Base-by-base conservation (phyloP, 2,888 invertebrate species). In the Cecidostiba fungosa region DNA sequence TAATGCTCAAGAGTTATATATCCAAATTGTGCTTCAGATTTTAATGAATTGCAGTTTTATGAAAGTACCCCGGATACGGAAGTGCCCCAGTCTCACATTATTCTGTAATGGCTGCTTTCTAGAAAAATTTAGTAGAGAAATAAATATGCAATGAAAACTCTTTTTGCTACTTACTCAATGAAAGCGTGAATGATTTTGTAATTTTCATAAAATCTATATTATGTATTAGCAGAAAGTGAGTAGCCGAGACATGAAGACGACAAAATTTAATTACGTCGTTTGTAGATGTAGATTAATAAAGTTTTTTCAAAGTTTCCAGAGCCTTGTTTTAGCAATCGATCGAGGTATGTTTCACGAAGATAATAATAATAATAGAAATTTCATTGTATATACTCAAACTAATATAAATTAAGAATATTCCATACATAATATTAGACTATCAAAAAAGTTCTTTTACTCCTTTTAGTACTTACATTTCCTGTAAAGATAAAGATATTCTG, bases 381-480 rank as follows among this genome's bases (percentile, higher is more conserved):
- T 26, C 23, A 66, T 66, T 66, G n/a, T n/a, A 14, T 26, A n/a
- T 14, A 26, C 3, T n/a, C 8, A 66, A 26, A 29, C 10, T 66
- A 16, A 66, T 66, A 29, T 10, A 14, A 66, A 66, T 29, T 66
- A 29, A 29, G 23, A 62, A 23, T 29, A 3, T 14, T 12, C n/a
- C 32, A 23, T 59, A 36, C 0, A 59, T 23, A 1, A n/a, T 16
- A 54, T 19, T 69, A 70, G 1, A 47, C 8, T 54, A 73, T 72
- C 16, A 26, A 39, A 84, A 78, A 77, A 83, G 82, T 84, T 82
- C 47, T 29, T 79, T 43, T 6, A 36, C 26, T 66, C 12, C 12
- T 43, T 43, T 12, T 43, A 43, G 43, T 43, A 43, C 43, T 43
- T 12, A 43, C 10, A 29, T 59, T n/a, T 10, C 4, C 66, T 70